Conservation (phyloP, 1,140 invertebrate genomes). For the Sycophaga agraensis region DNA sequence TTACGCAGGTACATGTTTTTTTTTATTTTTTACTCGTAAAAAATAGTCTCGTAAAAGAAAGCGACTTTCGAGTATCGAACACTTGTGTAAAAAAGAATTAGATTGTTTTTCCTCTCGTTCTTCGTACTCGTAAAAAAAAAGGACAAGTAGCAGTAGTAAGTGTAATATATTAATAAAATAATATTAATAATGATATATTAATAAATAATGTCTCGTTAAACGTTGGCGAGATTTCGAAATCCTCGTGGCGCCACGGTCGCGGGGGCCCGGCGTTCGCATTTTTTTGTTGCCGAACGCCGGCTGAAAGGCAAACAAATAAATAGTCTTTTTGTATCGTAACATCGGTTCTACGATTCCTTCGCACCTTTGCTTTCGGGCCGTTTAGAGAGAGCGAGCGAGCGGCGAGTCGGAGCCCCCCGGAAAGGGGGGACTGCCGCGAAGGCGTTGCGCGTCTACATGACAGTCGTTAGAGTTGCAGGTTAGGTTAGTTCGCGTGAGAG, state of each 20-base stretch:
- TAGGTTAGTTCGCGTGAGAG: conserved; percentile 12
- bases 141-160: conserved; percentile 12
- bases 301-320: conserved; percentile 28
- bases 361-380: no score
- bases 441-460: no score
- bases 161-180: neutral
- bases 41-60: conserved; percentile 21
- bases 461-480: neutral
- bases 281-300: conserved; percentile 6
- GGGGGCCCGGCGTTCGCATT: conserved; percentile 15
- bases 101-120: no score
- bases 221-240: conserved; percentile 14
- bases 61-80: conserved; percentile 14
- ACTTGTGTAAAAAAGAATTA: conserved; percentile 2
- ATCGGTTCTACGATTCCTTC: no score
- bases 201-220: conserved; percentile 6
- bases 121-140: conserved; percentile 14
- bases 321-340: neutral
- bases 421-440: no score
- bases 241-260: neutral
- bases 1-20: conserved; percentile 28
- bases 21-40: no score
- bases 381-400: no score
- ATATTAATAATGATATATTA: neutral
- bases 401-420: no score